Evolutionary conservation across 2,113 vertebrate genomes (phyloP), one percentile per base, ranked within the genome.

Genomic region (Circaetus cinerascens): DNA sequence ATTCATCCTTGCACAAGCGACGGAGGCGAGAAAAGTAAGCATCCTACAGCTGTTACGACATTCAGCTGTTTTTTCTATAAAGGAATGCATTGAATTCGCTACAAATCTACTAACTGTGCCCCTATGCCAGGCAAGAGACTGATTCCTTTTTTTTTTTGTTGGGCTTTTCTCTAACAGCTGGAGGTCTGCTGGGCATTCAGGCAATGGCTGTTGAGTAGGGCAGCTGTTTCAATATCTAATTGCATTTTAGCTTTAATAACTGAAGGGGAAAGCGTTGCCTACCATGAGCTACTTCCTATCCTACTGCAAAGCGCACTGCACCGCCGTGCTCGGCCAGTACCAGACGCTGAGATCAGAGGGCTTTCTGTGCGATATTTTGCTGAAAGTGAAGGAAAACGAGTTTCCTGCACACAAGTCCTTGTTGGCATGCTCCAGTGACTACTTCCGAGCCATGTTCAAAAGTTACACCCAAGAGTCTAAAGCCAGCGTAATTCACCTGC

Each of bases 381-480:
- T 99, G 80, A 98, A 99, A 92, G 98, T 98, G 11, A 98, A 99
- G 30, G 99, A 99, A 66, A 98, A 98, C 1, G 98, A 99, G 45
- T 99, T 99, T 96, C 99, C 98, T 2, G 99, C 99, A 50, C 99
- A 99, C 95, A 98, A 99, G 41, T 99, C 98, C 48, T 98, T 99
- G 46, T 82, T 99, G 84, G 99, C 99, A 15, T 99, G 99, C 88
- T 99, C 99, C 95, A 99, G 99, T 1, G 99, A 99, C 95, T 99
- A 99, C 96, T 99, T 99, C 94, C 98, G 99, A 98, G 99, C 99
- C 27, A 98, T 99, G 97, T 99, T 99, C 95, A 99, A 99, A 96
- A 99, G 98, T 57, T 98, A 99, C 29, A 99, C 99, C 7, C 96
- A 90, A 7, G 99, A 99, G 90, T 99, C 99, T 34, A 97, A 88